A percentile compares a stretch with the other conserved stretches of the same genome.
Conservation (phyloP, 2,113 vertebrate species). For the Ramphastos sulfuratus region DNA sequence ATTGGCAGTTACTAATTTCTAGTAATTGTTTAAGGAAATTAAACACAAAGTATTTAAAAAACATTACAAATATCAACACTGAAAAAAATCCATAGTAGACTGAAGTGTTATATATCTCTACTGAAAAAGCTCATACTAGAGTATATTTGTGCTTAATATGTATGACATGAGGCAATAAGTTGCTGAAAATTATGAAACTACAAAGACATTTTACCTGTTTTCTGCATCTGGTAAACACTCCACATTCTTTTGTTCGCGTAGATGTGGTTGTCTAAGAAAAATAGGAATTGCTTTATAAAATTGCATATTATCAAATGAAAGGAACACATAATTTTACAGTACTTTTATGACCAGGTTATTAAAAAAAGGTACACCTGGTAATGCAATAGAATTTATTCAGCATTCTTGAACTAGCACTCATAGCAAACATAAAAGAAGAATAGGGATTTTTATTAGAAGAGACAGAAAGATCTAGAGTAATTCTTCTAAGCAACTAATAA, state of each 20-base stretch:
- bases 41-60: not conserved
- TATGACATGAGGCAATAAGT: not conserved
- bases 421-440: not conserved
- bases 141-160: not conserved
- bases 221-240: conserved; percentile 83
- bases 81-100: not conserved
- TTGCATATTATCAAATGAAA: not conserved
- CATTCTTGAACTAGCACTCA: not conserved
- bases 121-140: not conserved
- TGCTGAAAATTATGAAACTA: not conserved
- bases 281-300: not conserved
- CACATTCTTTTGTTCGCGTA: conserved; percentile 82
- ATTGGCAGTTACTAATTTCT: not conserved
- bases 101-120: not conserved
- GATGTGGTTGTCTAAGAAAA: conserved; percentile 79
- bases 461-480: not conserved
- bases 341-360: not conserved
- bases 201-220: conserved; percentile 75
- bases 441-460: not conserved
- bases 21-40: not conserved
- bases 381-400: not conserved
- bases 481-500: not conserved
- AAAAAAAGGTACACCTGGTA: not conserved
- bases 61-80: not conserved
- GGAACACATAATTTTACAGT: not conserved